phyloP scores from a whole-genome alignment of 2,113 vertebrate genomes.

The Chamaea fasciata region DNA sequence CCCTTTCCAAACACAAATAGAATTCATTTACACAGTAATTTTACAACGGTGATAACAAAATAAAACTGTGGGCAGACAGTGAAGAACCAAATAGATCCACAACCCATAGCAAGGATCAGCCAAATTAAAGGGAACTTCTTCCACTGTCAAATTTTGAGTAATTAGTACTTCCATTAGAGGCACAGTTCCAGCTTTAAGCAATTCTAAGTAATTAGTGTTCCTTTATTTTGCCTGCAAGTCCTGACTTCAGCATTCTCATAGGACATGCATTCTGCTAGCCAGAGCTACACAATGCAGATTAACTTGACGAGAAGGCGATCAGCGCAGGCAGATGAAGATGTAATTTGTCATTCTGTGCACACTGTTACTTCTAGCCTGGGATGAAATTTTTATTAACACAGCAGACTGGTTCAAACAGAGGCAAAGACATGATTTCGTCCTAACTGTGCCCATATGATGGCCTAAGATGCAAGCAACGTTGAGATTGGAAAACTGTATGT shows the following conservation, averaged over 20 bases:
- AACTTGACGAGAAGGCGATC: constrained; percentile 15
- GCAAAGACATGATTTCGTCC: neutral
- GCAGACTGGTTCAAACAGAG: neutral
- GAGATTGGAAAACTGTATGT: neutral
- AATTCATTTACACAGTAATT: neutral
- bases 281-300: neutral
- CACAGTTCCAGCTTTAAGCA: constrained; percentile 33
- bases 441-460: neutral
- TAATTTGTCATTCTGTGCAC: neutral
- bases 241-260: constrained; percentile 56
- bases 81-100: neutral
- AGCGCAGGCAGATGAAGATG: constrained; percentile 1
- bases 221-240: constrained; percentile 31
- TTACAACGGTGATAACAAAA: neutral
- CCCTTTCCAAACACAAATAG: neutral
- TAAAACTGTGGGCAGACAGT: neutral
- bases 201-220: constrained; percentile 40
- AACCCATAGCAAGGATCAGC: neutral
- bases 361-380: neutral
- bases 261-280: constrained; percentile 3
- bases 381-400: neutral
- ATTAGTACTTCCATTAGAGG: constrained; percentile 34
- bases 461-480: rapidly evolving
- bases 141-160: neutral
- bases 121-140: constrained; percentile 4